Evolutionary conservation across 2,888 invertebrate genomes (phyloP), one percentile per base, ranked within the genome.

Genomic region (Spodoptera picta): DNA sequence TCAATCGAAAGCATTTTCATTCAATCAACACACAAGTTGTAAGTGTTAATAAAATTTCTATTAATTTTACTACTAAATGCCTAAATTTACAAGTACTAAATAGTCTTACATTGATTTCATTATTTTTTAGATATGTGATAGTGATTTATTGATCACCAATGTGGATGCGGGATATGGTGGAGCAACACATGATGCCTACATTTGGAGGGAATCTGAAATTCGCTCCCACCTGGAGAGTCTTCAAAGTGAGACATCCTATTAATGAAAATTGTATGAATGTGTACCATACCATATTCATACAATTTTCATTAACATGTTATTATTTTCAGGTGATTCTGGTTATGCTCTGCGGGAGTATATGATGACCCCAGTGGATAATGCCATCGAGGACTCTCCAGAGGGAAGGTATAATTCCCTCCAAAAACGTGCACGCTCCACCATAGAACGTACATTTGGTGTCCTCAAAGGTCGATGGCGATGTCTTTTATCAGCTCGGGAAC

Each of bases 1-100:
- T 67, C 41, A 67, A 67, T 43, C 31, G 56, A 56, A 67, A 59
- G 24, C 54, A 64, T 52, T 69, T 54, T 11, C 60, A 68, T 23
- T 64, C 64, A 1, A 63, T 68, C 47, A 68, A 64, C 31, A 50
- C 41, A 12, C 53, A 68, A 64, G 50, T 64, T 41, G 64, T 54
- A 31, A 57, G 56, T 53, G 5, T 48, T 1, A n/a, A 47, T 31
- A 41, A 45, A 36, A 19, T 19, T 19, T 19, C 19, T 19, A 19
- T 19, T 19, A 19, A 19, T 19, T 19, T 19, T 19, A 19, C 19
- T 19, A 19, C 19, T 19, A 19, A 19, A 19, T 19, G 19, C 19
- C 19, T 19, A 1, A 19, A 19, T 19, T 19, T 19, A 19, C 19
- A 19, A 19, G 19, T 19, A 19, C 19, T 19, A 14, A 47, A 9